Evolutionary conservation across 2,797 vertebrate species (phyloP).

Genomic region (Cichlasoma orientale): DNA sequence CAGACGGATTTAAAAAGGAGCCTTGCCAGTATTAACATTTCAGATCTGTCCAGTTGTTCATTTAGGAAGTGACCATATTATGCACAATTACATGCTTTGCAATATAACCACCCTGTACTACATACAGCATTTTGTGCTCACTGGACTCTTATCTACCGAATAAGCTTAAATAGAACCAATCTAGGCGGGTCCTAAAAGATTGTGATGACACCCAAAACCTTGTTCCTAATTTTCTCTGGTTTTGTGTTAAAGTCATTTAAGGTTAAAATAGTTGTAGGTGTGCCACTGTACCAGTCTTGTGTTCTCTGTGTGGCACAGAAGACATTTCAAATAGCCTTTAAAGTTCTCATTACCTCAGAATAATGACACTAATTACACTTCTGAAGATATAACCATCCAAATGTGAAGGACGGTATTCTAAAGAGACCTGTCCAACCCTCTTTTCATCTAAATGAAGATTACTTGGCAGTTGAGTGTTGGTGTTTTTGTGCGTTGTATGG

Average conservation of each 20-base stretch:
- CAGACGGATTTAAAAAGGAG: slow-evolving; percentile 15
- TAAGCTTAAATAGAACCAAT: background rate
- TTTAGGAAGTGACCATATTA: slow-evolving; percentile 11
- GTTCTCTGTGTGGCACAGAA: background rate
- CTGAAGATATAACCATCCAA: background rate
- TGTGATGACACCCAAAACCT: background rate
- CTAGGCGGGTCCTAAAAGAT: background rate
- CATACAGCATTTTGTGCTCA: background rate
- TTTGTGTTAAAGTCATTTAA: background rate
- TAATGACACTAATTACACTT: slow-evolving; percentile 1
- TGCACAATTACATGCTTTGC: background rate
- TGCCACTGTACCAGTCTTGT: background rate
- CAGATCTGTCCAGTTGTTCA: slow-evolving; percentile 2
- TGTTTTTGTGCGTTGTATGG: background rate
- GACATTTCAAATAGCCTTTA: background rate
- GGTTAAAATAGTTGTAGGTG: background rate
- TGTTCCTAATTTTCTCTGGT: background rate
- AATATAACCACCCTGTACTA: background rate
- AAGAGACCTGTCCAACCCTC: background rate
- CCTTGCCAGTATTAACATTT: slow-evolving; percentile 17
- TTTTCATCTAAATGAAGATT: slow-evolving; percentile 17
- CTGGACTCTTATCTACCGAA: slow-evolving; percentile 1
- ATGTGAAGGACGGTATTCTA: background rate
- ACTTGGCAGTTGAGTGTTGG: background rate
- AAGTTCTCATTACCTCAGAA: background rate